Evolutionary conservation across 30 jellyfish, hydroid and myxozoan species (phyloP).

Genomic region (Turritopsis rubra): DNA sequence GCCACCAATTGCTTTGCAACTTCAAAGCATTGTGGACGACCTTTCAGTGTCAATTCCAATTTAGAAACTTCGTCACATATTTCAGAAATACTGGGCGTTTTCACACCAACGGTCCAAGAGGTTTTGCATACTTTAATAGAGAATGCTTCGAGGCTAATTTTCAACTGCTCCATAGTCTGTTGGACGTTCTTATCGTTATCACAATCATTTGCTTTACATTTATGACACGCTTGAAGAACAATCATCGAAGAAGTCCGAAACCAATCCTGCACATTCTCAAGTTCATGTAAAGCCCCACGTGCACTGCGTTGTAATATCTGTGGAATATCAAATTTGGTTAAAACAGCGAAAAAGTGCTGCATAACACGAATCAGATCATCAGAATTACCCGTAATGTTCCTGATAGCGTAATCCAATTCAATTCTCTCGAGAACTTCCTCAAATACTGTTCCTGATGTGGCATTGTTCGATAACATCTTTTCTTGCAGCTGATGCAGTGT

Average conservation of each 20-base stretch:
- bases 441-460: conserved; percentile 51
- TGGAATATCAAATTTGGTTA: conserved; percentile 45
- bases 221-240: conserved; percentile 44
- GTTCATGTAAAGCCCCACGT: conserved; percentile 39
- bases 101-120: conserved; percentile 19
- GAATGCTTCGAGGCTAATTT: conserved; percentile 27
- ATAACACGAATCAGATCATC: conserved; percentile 41
- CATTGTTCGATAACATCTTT: conserved; percentile 33
- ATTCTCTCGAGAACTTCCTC: conserved; percentile 63
- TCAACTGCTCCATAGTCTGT: conserved; percentile 19
- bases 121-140: conserved; percentile 26
- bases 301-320: conserved; percentile 50
- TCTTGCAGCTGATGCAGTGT: conserved; percentile 47
- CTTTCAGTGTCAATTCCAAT: conserved; percentile 10
- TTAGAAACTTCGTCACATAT: conserved; percentile 33
- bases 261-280: conserved; percentile 75
- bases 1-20: conserved; percentile 30
- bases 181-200: conserved; percentile 27
- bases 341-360: conserved; percentile 41
- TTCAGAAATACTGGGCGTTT: not conserved
- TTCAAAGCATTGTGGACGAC: conserved; percentile 23
- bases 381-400: conserved; percentile 60
- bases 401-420: conserved; percentile 58
- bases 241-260: conserved; percentile 49
- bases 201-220: conserved; percentile 50